Evolutionary conservation across 37 sponge, comb jelly and placozoan genomes (phyloP), one percentile per base, ranked within the genome.

Genomic region (Crambe crambe): DNA sequence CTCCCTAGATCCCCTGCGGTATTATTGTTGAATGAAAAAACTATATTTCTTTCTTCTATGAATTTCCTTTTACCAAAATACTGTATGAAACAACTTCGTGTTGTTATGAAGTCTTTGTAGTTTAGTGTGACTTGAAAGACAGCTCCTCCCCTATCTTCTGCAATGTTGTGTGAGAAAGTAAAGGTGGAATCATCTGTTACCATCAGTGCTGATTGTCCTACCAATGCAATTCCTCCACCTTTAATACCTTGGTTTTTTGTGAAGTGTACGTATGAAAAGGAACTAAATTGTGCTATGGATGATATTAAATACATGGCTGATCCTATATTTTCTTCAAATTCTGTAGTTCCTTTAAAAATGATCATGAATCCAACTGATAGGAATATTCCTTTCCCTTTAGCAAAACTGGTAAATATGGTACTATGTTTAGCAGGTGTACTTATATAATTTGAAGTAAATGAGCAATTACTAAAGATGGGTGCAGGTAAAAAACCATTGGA

Each of bases 311-410:
- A 51, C 15, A 51, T 51, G 9, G 54, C 54, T 51, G 54, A 51
- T 9, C 54, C 54, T 9, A 18, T 51, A 15, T 51, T 51, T 9
- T 51, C 15, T 9, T 18, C 15, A 15, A 51, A 51, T 9, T 51
- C 15, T 15, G 15, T 51, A 9, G 54, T 18, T 73, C 74, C 74
- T 47, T 32, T 23, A 18, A 73, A 73, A 2, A 6, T 21, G 35
- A 73, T 31, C 0, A 31, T 31, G 20, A 51, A 54, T 26, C 57
- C 34, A 2, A 6, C 26, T 1, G 20, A 18, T 6, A 73, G 58
- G 3, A 73, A 30, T 56, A 57, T 42, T 73, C 74, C 74, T 35
- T 27, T 54, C 10, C 57, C 74, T 27, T 5, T 30, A 68, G 37
- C 17, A 12, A 6, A 35, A 3, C 10, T 35, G 69, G 9, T 3